Evolutionary conservation across 1,140 invertebrate species (phyloP), one percentile per base, ranked within the genome.

Genomic region (Cherax quadricarinatus): DNA sequence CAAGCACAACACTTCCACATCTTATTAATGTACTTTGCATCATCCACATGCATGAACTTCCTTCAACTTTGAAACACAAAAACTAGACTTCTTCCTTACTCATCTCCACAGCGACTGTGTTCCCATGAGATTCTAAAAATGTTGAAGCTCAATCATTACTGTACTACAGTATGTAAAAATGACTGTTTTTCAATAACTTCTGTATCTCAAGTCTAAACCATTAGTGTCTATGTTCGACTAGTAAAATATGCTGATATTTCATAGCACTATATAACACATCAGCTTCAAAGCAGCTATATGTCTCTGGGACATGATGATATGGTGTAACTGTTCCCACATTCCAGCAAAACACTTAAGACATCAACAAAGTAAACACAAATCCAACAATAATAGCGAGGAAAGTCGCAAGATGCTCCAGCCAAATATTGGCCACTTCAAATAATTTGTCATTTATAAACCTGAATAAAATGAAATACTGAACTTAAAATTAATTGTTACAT

Each of bases 281-380:
- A 30, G 1, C 70, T 75, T 75, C 70, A 75, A 30, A 75, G 70
- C 70, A 30, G 70, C 70, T 30, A 75, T 75, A 75, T 30, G 7
- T 7, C 24, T 30, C 24, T 75, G 70, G 70, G 9, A 75, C 21
- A 30, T 30, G 4, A 21, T 75, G 70, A 75, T 75, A 75, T 75
- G 70, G 16, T 75, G 24, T 30, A 4, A 75, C 70, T 75, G 70
- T 75, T 75, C 70, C 70, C 70, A 75, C 70, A 75, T 75, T 75
- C 70, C 30, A 30, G 70, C 66, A 14, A 4, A 24, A 75, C 21
- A 41, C 9, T 75, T 6, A 10, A 30, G 24, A 75, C 62, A 66
- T 41, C 2, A 66, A 66, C 62, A 12, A 0, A 21, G 21, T 18
- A n/a, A 21, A 18, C 18, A 75, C 9, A 12, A 30, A 30, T 41